These are phyloP conservation scores for Clitarchus hookeri DNA, from an alignment of 2,888 invertebrate species.

Conservation along the genomic window DNA sequence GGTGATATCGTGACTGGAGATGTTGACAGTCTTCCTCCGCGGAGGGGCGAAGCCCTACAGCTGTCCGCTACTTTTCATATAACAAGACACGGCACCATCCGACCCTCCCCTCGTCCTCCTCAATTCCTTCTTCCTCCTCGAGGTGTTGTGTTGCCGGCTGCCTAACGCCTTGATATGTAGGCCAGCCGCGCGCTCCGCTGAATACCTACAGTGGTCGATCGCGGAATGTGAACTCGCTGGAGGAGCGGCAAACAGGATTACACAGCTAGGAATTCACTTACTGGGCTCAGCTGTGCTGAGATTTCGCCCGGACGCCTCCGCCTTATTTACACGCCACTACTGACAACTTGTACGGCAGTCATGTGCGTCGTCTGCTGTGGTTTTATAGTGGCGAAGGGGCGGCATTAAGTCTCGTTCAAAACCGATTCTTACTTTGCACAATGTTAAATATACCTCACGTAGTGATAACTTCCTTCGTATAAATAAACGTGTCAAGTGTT, in stretches of 20 bases:
- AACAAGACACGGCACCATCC: neutral
- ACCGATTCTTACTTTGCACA: no score
- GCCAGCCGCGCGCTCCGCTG: neutral
- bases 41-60: neutral
- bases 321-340: no score
- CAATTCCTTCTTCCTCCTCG: neutral
- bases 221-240: neutral
- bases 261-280: neutral
- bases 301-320: neutral
- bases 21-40: neutral
- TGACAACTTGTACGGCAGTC: no score
- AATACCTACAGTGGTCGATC: neutral
- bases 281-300: neutral
- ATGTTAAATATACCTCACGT: no score
- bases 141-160: neutral
- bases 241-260: neutral
- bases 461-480: no score
- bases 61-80: neutral
- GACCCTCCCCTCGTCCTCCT: neutral
- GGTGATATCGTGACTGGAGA: constrained; percentile 10
- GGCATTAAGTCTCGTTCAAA: no score
- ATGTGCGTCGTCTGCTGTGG: no score
- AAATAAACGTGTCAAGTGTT: no score
- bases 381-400: no score
- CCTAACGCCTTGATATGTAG: neutral